Evolutionary conservation across 2,113 vertebrate species (phyloP).

Genomic region (Tychaedon coryphoeus): DNA sequence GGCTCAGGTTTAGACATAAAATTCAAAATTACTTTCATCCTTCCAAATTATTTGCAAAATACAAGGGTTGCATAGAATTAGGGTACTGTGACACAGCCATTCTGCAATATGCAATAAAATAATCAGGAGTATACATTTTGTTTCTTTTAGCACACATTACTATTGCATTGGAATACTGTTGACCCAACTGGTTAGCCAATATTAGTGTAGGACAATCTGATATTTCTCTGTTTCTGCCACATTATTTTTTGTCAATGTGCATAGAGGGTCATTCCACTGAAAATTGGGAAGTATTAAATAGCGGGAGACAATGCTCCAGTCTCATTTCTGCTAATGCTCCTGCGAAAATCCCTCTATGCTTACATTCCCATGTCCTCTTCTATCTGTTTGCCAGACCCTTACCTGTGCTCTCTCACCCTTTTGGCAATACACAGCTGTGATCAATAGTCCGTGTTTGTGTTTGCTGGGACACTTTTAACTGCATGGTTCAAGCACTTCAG

Average conservation of each 20-base stretch:
- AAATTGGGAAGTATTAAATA: not conserved
- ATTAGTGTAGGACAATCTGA: not conserved
- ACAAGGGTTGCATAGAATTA: not conserved
- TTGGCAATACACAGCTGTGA: not conserved
- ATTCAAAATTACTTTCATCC: not conserved
- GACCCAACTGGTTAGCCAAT: not conserved
- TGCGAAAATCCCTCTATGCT: not conserved
- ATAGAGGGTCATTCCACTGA: not conserved
- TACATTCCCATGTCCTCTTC: not conserved
- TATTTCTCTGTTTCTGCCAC: not conserved
- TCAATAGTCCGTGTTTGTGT: fast-evolving
- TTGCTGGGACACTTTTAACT: not conserved
- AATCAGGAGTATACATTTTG: not conserved
- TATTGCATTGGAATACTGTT: not conserved
- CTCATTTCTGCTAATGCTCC: not conserved
- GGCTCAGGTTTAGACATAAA: not conserved
- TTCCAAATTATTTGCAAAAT: not conserved
- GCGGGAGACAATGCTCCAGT: not conserved
- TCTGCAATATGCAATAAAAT: not conserved
- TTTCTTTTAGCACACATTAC: not conserved
- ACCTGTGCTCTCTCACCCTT: not conserved
- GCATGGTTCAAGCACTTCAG: not conserved
- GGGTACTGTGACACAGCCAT: not conserved
- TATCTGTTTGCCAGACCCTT: not conserved
- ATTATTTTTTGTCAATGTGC: not conserved